Evolutionary conservation across 2,113 vertebrate species (phyloP).

Genomic region (Prunella himalayana): DNA sequence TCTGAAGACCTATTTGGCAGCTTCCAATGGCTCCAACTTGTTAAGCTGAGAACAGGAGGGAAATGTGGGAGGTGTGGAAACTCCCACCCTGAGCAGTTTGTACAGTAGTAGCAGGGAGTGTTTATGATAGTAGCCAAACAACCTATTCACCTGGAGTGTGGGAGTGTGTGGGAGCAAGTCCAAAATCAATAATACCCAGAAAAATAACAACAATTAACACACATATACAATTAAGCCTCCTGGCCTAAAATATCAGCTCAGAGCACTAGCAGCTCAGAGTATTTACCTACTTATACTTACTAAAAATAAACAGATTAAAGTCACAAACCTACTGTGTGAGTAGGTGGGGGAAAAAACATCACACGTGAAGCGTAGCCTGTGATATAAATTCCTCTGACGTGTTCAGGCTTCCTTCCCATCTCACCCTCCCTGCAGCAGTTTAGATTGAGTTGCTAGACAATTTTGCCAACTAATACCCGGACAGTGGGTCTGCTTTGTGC

Average conservation of each 20-base stretch:
- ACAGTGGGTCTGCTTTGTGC: background rate
- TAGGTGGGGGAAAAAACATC: background rate
- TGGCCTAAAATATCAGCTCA: constrained; percentile 4
- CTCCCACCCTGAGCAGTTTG: background rate
- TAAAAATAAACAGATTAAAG: constrained; percentile 39
- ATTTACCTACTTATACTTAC: background rate
- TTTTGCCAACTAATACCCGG: background rate
- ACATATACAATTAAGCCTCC: background rate
- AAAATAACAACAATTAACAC: background rate
- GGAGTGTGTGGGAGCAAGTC: background rate
- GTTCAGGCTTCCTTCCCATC: background rate
- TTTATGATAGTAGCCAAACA: background rate
- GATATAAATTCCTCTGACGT: background rate
- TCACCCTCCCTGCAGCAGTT: background rate
- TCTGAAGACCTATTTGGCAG: background rate
- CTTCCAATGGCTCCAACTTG: background rate
- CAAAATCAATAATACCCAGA: constrained; percentile 14
- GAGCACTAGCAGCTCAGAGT: background rate
- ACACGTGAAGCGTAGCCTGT: background rate
- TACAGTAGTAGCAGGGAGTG: background rate
- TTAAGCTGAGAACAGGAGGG: background rate
- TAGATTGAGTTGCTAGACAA: background rate
- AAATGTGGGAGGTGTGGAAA: background rate
- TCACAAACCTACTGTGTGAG: background rate
- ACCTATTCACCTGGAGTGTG: background rate